Evolutionary conservation across 1,140 invertebrate genomes (phyloP), one percentile per base, ranked within the genome.

Genomic region (Bombus waltoni): DNA sequence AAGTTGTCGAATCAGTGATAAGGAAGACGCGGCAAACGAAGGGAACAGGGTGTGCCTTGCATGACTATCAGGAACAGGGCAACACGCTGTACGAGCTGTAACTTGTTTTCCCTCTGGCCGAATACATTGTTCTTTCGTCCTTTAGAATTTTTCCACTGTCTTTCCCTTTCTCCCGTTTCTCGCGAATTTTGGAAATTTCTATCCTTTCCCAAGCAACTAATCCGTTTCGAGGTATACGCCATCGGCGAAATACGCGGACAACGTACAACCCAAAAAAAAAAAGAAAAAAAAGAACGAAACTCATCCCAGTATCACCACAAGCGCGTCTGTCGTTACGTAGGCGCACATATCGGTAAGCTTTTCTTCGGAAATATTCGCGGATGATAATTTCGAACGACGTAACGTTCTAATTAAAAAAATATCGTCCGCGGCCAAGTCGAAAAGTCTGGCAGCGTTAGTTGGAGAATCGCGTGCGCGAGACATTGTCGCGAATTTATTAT

Each of bases 1-100:
- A 93, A 93, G 91, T 93, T 93, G 80, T 80, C 57, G 47, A 78
- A 38, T 44, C 32, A 38, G 53, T 22, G 57, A 70, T 18, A 38
- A 38, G 15, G 25, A 18, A 35, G 32, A 59, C 32, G 44, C 57
- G 35, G 40, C 47, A 32, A 35, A 22, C 47, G 47, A 38, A 38
- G 74, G 15, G 59, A 44, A n/a, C 47, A 76, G 66, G 80, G 81
- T 81, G 83, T 87, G 81, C 59, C 83, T 91, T 74, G 65, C 85
- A 86, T 83, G 80, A 78, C 74, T 66, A 84, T 38, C 68, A 57
- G 35, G 62, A 84, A 32, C 68, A 44, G n/a, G 44, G 28, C 47
- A 57, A 85, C 71, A 70, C 87, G 89, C 74, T 88, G 53, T 66
- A 81, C 83, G 79, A 40, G 59, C 32, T 9, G 15, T 40, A 89